Evolutionary conservation across 1,140 invertebrate species (phyloP), one percentile per base, ranked within the genome.

Genomic region (Penaeus indicus): DNA sequence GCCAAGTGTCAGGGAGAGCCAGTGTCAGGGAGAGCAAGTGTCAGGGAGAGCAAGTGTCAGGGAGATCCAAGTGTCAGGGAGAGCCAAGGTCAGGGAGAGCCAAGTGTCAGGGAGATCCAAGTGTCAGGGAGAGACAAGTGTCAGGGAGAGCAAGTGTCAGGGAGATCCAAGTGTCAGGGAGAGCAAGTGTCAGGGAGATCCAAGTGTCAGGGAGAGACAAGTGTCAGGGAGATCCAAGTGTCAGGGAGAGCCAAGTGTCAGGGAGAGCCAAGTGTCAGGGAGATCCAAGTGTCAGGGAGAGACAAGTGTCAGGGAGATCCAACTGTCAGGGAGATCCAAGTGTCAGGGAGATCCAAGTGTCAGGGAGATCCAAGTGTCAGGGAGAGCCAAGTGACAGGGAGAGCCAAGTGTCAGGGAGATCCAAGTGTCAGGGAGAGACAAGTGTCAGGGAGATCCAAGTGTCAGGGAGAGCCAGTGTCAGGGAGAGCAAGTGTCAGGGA

Each of bases 341-440:
- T 85, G 69, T 25, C 25, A 88, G 63, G 13, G 54, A 64, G n/a
- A 27, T 32, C 25, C 19, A 84, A 16, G 21, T 64, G 16, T 63
- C n/a, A n/a, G n/a, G n/a, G n/a, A n/a, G n/a, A n/a, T n/a, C n/a
- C n/a, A n/a, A n/a, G n/a, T 85, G 69, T 25, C 25, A 88, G 63
- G 13, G 54, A 64, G n/a, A 27, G 4, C 25, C 19, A 84, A 16
- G 21, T 64, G 16, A 7, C n/a, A n/a, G n/a, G n/a, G n/a, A n/a
- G n/a, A n/a, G n/a, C n/a, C n/a, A n/a, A n/a, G n/a, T 85, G 69
- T 25, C 25, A 88, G 63, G 13, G 54, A 64, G n/a, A 27, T 32
- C 25, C 19, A 84, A 16, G 21, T 64, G 16, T 63, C n/a, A n/a
- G n/a, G n/a, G n/a, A n/a, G n/a, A n/a, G n/a, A n/a, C n/a, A n/a